Base-by-base conservation (phyloP, 2,797 vertebrate species). In the Sciaenops ocellatus region DNA sequence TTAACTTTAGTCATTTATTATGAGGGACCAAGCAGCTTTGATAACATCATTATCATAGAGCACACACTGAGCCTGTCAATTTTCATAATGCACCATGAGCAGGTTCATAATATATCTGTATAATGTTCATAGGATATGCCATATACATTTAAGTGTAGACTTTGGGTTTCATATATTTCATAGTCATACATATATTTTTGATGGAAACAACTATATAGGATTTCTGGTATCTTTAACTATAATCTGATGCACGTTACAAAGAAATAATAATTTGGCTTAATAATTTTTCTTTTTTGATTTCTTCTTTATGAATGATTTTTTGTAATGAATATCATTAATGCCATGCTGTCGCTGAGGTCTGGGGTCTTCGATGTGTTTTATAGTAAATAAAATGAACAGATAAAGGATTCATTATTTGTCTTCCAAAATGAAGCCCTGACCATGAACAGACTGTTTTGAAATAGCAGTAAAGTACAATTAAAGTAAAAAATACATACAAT, bases 31-130 rank as follows among this genome's bases (percentile, higher is more conserved):
- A 26, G 17, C 30, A 67, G 48, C 69, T 59, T 67, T 63, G 46
- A 51, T 50, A 30, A 44, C 42, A 55, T 60, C 15, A 69, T 41
- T 70, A 77, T 57, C 44, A 16, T 18, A 22, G 1, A 75, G 38
- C 41, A 66, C 30, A 18, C 8, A 79, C 28, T 30, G 20, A 62
- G 48, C 42, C 55, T 5, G 54, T 54, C 13, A 42, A 12, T 34
- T 63, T 9, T 54, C 24, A 18, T 34, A 15, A 46, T 17, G 18
- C 20, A 17, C 8, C 48, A 55, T 48, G 12, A 48, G 34, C 18
- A 67, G 0, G 44, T 13, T 44, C 24, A 1, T 54, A 17, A 56
- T 9, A 69, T 22, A 7, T 15, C 3, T 22, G 5, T 2, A 15
- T 42, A 61, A 65, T 30, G 3, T 50, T 10, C 15, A 50, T 4